Percentiles rank a stretch among this genome's conserved stretches.
Conservation (phyloP, 2,113 vertebrate genomes). For the Chloropsis hardwickii region DNA sequence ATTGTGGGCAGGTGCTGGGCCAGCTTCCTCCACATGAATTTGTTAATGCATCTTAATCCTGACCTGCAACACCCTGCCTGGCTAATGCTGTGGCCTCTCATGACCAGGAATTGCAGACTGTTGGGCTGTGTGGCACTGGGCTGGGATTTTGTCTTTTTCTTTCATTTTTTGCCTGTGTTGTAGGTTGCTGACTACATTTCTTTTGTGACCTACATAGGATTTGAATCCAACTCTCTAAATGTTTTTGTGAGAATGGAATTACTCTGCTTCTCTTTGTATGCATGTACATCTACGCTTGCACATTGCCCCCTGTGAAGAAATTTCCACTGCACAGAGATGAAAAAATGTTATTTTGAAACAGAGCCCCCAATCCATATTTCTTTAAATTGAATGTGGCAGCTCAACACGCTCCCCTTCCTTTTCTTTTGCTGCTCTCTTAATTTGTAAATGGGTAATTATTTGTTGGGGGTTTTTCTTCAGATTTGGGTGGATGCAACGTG, state of each 20-base stretch:
- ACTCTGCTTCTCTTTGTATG: neutral
- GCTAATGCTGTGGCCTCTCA: slow-evolving; percentile 24
- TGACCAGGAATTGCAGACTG: slow-evolving; percentile 6
- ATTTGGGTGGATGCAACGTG: neutral
- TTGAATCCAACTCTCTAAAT: neutral
- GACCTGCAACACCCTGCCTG: slow-evolving; percentile 27
- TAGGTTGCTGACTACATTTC: neutral
- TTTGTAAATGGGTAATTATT: neutral
- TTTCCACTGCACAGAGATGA: neutral
- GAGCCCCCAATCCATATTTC: neutral
- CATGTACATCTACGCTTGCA: neutral
- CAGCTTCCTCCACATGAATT: slow-evolving; percentile 8
- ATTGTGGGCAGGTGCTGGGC: slow-evolving; percentile 28
- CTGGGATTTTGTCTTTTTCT: neutral
- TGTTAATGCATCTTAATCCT: slow-evolving; percentile 55
- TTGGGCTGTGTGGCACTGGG: neutral
- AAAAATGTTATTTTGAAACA: neutral
- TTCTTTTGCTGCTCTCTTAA: neutral
- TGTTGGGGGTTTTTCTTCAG: neutral
- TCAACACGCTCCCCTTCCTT: neutral
- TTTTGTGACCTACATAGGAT: slow-evolving; percentile 23
- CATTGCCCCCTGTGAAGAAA: neutral
- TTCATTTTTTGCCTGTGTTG: neutral
- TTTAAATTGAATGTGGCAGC: neutral
- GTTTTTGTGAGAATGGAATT: neutral